phyloP scores from a whole-genome alignment of 2,113 vertebrate genomes.

The Glareola pratincola region DNA sequence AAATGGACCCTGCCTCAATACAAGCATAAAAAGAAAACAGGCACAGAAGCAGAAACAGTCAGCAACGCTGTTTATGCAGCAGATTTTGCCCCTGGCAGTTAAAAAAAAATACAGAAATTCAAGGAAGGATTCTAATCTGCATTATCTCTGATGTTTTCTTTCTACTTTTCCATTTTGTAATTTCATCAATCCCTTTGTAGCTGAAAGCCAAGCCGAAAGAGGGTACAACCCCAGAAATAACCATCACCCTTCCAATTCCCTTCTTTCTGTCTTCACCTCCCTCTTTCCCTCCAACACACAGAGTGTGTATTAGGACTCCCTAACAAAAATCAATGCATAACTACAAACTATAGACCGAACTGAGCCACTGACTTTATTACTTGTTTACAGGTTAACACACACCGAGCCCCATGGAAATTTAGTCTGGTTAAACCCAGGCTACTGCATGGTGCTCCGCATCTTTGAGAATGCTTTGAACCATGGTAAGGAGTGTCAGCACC shows the following conservation, averaged over 20 bases:
- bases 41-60: neutral
- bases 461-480: neutral
- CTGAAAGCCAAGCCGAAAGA: neutral
- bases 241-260: neutral
- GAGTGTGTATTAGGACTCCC: neutral
- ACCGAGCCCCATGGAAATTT: neutral
- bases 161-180: neutral
- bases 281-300: neutral
- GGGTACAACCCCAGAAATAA: neutral
- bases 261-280: neutral
- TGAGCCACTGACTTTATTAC: neutral
- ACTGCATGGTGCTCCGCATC: neutral
- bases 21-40: neutral
- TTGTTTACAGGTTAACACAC: neutral
- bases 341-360: neutral
- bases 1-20: fast-evolving
- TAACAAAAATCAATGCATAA: neutral
- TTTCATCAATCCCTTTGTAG: neutral
- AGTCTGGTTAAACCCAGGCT: too few species aligned
- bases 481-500: slow-evolving; percentile 11
- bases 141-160: too few species aligned
- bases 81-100: neutral
- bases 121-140: neutral
- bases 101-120: neutral
- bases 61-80: neutral